Evolutionary conservation across 2,888 invertebrate genomes (phyloP).

Genomic region (Sturmia bella): DNA sequence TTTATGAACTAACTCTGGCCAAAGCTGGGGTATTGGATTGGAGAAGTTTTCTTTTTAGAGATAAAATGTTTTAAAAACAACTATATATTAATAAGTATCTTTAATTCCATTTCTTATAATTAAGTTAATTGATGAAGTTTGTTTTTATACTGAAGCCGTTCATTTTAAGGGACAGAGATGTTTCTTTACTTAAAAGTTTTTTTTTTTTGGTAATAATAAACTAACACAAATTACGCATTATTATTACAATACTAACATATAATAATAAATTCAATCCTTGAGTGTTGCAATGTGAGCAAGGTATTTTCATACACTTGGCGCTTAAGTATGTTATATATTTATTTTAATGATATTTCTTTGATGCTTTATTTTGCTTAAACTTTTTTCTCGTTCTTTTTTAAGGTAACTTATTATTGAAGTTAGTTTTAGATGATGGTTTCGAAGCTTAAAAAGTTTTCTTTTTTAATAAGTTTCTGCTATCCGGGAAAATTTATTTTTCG

Average conservation of each 20-base stretch:
- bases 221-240: conserved; percentile 36
- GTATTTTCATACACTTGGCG: neutral
- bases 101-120: conserved; percentile 63
- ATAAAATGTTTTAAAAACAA: conserved; percentile 41
- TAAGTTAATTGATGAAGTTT: conserved; percentile 48
- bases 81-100: conserved; percentile 40
- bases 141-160: conserved; percentile 60
- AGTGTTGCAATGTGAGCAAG: conserved; percentile 34
- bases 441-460: conserved; percentile 1
- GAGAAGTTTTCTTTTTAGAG: conserved; percentile 30
- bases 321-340: conserved; percentile 33
- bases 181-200: neutral
- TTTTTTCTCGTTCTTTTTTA: conserved; percentile 28
- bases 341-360: conserved; percentile 24
- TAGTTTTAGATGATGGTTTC: conserved; percentile 5
- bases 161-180: conserved; percentile 55
- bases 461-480: conserved; percentile 11
- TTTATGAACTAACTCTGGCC: conserved; percentile 57
- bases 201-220: conserved; percentile 23
- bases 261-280: conserved; percentile 58
- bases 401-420: conserved; percentile 22
- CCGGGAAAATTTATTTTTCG: conserved; percentile 82
- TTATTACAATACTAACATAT: conserved; percentile 33
- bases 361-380: conserved; percentile 34
- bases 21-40: conserved; percentile 36